These are phyloP conservation scores for Halyomorpha halys DNA, from an alignment of 1,140 invertebrate species.

Conservation along the genomic window DNA sequence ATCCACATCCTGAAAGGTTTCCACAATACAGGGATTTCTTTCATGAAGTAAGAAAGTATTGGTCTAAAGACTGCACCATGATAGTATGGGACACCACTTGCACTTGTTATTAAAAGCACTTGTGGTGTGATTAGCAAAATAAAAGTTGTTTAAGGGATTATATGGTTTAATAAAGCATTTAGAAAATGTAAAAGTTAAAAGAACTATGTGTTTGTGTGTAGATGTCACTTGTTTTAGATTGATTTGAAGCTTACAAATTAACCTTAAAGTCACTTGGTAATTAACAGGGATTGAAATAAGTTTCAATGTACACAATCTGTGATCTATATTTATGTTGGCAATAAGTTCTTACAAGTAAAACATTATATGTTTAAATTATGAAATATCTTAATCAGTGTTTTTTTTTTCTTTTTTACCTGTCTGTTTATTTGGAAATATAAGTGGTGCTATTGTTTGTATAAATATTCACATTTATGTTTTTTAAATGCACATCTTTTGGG, in stretches of 20 bases:
- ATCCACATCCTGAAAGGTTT: constrained; percentile 16
- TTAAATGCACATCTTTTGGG: no score
- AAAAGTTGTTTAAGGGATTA: background rate
- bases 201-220: constrained; percentile 3
- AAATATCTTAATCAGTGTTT: no score
- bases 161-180: background rate
- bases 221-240: background rate
- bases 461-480: no score
- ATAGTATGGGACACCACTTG: constrained; percentile 17
- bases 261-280: background rate
- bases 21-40: constrained; percentile 17
- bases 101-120: constrained; percentile 16
- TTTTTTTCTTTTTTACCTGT: no score
- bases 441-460: no score
- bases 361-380: no score
- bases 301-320: no score
- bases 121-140: constrained; percentile 12
- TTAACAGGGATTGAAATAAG: no score
- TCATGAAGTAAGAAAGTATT: constrained; percentile 16
- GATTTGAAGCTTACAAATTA: background rate
- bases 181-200: background rate
- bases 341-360: no score
- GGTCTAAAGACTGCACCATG: constrained; percentile 12
- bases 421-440: no score
- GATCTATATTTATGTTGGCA: no score